Evolutionary conservation across 2,113 vertebrate genomes (phyloP).

Genomic region (Mastomys coucha): DNA sequence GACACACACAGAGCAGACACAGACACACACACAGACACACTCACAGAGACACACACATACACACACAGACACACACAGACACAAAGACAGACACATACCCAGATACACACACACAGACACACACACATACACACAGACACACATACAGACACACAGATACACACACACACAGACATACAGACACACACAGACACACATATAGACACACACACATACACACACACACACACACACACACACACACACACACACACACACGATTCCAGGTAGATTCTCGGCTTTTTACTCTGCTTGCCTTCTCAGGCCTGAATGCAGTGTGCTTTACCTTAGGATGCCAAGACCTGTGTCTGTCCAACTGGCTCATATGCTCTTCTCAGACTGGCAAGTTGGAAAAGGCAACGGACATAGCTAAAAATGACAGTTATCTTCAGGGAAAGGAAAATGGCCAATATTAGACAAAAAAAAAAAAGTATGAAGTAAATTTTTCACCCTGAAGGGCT

Average conservation of each 20-base stretch:
- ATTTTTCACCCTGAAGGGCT: constrained; percentile 80
- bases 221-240: no score
- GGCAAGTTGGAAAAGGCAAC: constrained; percentile 61
- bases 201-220: no score
- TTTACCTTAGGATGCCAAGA: accelerated
- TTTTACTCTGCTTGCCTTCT: background rate
- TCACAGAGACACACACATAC: background rate
- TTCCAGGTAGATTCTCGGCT: background rate
- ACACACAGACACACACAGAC: no score
- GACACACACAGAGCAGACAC: no score
- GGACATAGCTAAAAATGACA: constrained; percentile 72
- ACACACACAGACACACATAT: no score
- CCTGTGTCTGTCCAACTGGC: background rate
- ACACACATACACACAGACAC: no score
- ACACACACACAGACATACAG: no score
- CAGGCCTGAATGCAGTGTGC: accelerated
- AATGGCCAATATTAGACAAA: constrained; percentile 79
- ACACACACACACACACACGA: background rate
- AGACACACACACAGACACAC: no score
- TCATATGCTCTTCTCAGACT: background rate
- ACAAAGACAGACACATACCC: no score
- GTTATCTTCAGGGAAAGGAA: constrained; percentile 79
- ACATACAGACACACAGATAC: no score
- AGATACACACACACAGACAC: no score
- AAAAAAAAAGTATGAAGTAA: constrained; percentile 77